Conservation (phyloP, 2,888 invertebrate species). For the Nemapogon koenigi region DNA sequence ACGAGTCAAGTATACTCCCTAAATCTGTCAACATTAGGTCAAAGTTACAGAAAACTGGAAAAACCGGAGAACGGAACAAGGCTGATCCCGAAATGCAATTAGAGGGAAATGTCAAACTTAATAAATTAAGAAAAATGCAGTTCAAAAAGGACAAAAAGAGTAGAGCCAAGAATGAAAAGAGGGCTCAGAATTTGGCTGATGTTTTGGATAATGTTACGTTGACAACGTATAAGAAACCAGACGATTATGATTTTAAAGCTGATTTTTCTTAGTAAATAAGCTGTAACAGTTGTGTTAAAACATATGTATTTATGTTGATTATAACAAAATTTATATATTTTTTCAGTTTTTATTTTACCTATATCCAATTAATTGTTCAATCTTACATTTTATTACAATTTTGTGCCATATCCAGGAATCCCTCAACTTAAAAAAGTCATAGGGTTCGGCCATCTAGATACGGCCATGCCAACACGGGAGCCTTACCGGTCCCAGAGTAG, state of each 20-base stretch:
- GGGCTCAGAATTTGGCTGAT: constrained; percentile 67
- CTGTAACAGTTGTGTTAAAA: too few relatives aligned
- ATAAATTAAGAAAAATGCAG: constrained; percentile 51
- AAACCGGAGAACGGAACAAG: constrained; percentile 42
- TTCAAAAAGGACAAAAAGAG: constrained; percentile 71
- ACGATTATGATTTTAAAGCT: constrained; percentile 69
- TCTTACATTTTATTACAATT: background rate
- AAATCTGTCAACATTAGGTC: constrained; percentile 43
- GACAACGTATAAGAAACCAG: constrained; percentile 38
- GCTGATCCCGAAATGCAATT: constrained; percentile 70
- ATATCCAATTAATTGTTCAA: background rate
- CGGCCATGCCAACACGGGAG: too few relatives aligned
- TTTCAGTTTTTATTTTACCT: background rate
- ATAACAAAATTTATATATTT: background rate
- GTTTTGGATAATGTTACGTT: constrained; percentile 69
- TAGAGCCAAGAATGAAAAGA: constrained; percentile 61
- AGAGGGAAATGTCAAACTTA: constrained; percentile 69
- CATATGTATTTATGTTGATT: constrained; percentile 7
- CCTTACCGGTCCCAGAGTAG: too few relatives aligned
- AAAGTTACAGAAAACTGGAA: constrained; percentile 38
- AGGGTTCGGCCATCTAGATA: too few relatives aligned
- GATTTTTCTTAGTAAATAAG: constrained; percentile 52
- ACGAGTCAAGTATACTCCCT: constrained; percentile 40
- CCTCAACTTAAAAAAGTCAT: too few relatives aligned
- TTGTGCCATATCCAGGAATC: background rate